Percentiles rank a stretch among this genome's conserved stretches.
These are phyloP conservation scores for Gryon sp. DNA, from an alignment of 1,140 invertebrate genomes.

Conservation along the genomic window DNA sequence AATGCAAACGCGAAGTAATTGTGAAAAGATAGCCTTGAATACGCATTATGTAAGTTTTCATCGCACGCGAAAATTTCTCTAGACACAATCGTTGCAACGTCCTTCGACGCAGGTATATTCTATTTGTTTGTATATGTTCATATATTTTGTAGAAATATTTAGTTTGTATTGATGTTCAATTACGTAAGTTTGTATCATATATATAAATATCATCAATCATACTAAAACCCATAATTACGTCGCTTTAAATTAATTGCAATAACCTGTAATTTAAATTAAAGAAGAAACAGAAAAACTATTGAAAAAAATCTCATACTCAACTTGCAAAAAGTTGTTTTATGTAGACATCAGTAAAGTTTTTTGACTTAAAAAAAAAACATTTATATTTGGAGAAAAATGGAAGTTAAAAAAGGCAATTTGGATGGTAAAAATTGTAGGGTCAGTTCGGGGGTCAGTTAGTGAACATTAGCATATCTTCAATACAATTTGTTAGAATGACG, in stretches of 20 bases:
- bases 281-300: too few relatives aligned
- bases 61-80: conserved; percentile 67
- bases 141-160: conserved; percentile 1
- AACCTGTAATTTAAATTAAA: too few relatives aligned
- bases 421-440: conserved; percentile 19
- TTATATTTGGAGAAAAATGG: background rate
- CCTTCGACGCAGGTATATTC: conserved; percentile 53
- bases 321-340: too few relatives aligned
- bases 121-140: conserved; percentile 17
- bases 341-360: too few relatives aligned
- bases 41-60: conserved; percentile 64
- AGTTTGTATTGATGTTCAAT: too few relatives aligned
- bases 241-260: too few relatives aligned
- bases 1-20: conserved; percentile 64
- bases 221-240: too few relatives aligned
- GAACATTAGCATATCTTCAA: conserved; percentile 44
- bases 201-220: too few relatives aligned
- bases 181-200: too few relatives aligned
- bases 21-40: conserved; percentile 64
- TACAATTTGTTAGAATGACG: conserved; percentile 51
- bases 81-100: conserved; percentile 59
- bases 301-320: too few relatives aligned
- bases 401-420: conserved; percentile 5
- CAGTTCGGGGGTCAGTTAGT: conserved; percentile 27
- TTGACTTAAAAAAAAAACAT: too few relatives aligned